Conservation (phyloP, 2,113 vertebrate genomes). For the Istiophorus platypterus region DNA sequence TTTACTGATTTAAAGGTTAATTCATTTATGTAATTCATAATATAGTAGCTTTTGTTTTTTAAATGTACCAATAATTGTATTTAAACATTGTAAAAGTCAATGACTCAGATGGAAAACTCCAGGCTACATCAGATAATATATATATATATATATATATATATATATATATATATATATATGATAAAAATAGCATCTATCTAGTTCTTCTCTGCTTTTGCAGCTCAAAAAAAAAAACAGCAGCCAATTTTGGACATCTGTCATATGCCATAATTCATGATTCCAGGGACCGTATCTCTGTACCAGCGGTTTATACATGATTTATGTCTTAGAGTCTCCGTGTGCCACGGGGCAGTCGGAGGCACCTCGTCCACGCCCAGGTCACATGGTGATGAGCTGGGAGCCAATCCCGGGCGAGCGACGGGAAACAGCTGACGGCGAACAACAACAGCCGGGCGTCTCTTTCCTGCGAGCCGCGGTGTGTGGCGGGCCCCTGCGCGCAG, state of each 20-base stretch:
- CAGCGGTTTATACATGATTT: slow-evolving; percentile 13
- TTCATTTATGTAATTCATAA: no score
- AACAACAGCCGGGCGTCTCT: slow-evolving; percentile 57
- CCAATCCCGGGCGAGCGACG: slow-evolving; percentile 55
- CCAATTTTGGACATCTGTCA: not conserved
- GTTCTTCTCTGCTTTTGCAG: no score
- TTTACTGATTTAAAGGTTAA: no score
- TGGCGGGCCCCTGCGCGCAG: slow-evolving; percentile 26
- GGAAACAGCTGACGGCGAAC: slow-evolving; percentile 65
- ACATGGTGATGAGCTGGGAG: slow-evolving; percentile 43
- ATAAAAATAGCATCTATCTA: no score
- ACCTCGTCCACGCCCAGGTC: slow-evolving; percentile 44
- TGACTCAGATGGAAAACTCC: no score
- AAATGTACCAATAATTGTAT: no score
- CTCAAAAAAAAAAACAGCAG: not conserved
- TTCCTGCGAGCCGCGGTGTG: slow-evolving; percentile 53
- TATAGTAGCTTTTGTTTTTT: no score
- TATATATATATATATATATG: no score
- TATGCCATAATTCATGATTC: not conserved
- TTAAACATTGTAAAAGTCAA: no score
- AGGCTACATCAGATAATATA: no score
- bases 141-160: no score
- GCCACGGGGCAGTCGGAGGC: slow-evolving; percentile 2
- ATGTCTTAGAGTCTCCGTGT: slow-evolving; percentile 22
- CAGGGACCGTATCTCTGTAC: not conserved